Conservation (phyloP, 2,888 invertebrate genomes). For the Lithophane leautieri region DNA sequence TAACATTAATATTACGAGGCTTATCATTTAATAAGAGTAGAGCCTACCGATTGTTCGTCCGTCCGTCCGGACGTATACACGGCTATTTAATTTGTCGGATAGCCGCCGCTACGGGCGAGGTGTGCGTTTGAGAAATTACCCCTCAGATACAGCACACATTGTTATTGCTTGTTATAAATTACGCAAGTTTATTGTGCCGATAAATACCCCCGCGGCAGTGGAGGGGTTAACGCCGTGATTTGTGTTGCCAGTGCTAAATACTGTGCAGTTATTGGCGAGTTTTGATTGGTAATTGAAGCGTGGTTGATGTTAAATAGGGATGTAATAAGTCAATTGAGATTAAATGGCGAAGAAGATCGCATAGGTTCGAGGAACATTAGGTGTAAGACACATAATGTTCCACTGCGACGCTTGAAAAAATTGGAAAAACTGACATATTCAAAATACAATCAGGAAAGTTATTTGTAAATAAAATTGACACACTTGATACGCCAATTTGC, state of each 20-base stretch:
- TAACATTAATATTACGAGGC: constrained; percentile 66
- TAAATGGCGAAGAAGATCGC: background rate
- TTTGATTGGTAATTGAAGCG: constrained; percentile 55
- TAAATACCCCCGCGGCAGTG: constrained; percentile 78
- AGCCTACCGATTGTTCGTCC: constrained; percentile 70
- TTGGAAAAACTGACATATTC: background rate
- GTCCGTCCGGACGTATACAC: constrained; percentile 51
- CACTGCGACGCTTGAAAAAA: background rate
- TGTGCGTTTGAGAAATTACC: constrained; percentile 88
- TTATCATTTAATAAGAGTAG: constrained; percentile 77
- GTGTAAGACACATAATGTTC: no score
- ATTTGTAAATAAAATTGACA: no score
- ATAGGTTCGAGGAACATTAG: background rate
- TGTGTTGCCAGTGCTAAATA: constrained; percentile 71
- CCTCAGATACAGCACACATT: constrained; percentile 84
- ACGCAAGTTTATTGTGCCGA: constrained; percentile 79
- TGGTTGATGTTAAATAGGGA: constrained; percentile 36
- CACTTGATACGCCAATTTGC: no score
- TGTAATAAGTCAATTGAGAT: constrained; percentile 14
- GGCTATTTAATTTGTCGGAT: constrained; percentile 78
- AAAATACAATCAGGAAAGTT: no score
- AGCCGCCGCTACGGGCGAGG: constrained; percentile 77
- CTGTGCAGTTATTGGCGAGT: constrained; percentile 59
- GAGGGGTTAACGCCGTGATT: constrained; percentile 68
- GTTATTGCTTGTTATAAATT: constrained; percentile 86